Evolutionary conservation across 2,797 vertebrate species (phyloP).

Genomic region (Prunella strophiata): DNA sequence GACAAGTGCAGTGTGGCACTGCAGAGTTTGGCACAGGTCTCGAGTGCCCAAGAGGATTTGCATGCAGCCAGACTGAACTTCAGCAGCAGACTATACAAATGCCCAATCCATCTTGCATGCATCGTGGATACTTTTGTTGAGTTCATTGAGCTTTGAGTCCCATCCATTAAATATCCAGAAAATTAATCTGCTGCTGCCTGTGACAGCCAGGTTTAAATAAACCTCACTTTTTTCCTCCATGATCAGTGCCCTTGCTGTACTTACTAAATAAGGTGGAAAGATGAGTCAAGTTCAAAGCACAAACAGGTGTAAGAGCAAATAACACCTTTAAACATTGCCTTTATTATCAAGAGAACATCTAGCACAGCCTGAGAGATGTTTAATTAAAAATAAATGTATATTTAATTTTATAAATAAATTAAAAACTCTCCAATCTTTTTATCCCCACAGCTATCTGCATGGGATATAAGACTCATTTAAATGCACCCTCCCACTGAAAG

Average conservation of each 20-base stretch:
- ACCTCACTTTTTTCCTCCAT: neutral
- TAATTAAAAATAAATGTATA: neutral
- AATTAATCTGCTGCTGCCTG: neutral
- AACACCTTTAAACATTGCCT: neutral
- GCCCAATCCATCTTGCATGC: neutral
- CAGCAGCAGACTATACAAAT: neutral
- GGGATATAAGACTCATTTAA: neutral
- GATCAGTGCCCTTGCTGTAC: neutral
- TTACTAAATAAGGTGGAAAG: neutral
- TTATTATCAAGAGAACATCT: neutral
- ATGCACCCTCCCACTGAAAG: neutral
- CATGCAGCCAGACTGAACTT: neutral
- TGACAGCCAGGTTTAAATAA: neutral
- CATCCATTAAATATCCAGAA: neutral
- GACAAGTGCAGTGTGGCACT: neutral
- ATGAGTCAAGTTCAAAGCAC: neutral
- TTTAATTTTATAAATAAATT: neutral
- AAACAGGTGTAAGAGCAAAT: neutral
- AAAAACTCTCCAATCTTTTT: neutral
- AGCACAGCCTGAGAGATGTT: neutral
- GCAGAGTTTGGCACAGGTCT: neutral
- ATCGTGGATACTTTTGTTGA: neutral
- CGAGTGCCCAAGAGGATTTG: neutral
- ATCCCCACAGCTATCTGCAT: neutral
- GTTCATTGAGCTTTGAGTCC: neutral